Evolutionary conservation across 2,113 vertebrate genomes (phyloP).

Genomic region (Ctenodactylus gundi): DNA sequence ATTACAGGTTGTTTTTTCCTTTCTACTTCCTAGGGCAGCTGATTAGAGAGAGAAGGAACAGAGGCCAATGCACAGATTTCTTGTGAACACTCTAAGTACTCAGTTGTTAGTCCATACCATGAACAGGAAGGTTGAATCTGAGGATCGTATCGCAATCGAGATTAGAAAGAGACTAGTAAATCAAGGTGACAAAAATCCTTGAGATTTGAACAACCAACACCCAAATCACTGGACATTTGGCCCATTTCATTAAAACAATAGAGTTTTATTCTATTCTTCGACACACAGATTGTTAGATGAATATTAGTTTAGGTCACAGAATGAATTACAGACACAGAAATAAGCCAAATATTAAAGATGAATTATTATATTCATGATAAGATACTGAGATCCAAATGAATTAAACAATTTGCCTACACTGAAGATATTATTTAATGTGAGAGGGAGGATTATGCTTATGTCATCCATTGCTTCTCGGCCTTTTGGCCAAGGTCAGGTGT

Average conservation of each 20-base stretch:
- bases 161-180: not conserved
- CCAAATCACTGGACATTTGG: not conserved
- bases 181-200: not conserved
- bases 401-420: not conserved
- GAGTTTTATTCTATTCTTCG: not conserved
- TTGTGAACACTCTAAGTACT: not conserved
- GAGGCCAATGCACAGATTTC: not conserved
- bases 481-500: too few relatives aligned
- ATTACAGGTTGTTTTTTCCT: not conserved
- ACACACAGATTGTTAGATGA: not conserved
- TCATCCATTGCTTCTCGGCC: too few relatives aligned
- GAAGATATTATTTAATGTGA: not conserved
- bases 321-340: constrained; percentile 24
- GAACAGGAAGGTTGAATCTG: constrained; percentile 6
- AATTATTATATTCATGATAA: not conserved
- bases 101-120: not conserved
- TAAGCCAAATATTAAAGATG: not conserved
- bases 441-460: not conserved
- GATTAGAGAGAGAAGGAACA: not conserved
- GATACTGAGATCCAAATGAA: not conserved
- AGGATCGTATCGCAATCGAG: not conserved
- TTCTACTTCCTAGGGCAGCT: not conserved
- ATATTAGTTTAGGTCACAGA: not conserved
- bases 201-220: not conserved
- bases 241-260: not conserved